Conservation (phyloP, 2,888 invertebrate species). For the Limnephilus auricula region DNA sequence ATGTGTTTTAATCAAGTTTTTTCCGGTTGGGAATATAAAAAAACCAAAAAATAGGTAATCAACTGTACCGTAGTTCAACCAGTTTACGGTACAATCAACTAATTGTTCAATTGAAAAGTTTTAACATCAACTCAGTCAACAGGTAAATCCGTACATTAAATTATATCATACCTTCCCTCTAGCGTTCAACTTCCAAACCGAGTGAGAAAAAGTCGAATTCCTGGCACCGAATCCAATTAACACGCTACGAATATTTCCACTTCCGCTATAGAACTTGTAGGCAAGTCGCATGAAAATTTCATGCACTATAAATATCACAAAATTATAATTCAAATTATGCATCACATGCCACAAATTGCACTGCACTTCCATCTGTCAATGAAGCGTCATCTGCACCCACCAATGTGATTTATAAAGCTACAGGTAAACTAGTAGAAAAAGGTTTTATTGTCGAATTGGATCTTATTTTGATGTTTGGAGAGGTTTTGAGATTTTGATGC, state of each 20-base stretch:
- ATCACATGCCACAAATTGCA: slow-evolving; percentile 27
- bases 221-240: background rate
- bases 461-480: background rate
- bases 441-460: too few species aligned
- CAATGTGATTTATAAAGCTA: background rate
- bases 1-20: too few species aligned
- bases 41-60: too few species aligned
- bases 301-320: background rate
- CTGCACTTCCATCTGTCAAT: slow-evolving; percentile 41
- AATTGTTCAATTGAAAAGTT: too few species aligned
- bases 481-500: background rate
- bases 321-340: slow-evolving; percentile 8
- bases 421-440: background rate
- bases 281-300: background rate
- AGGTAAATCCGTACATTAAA: too few species aligned
- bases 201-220: background rate
- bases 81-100: too few species aligned
- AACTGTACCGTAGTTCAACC: too few species aligned
- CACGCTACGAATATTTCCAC: background rate
- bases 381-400: background rate
- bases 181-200: too few species aligned
- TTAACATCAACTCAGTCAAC: too few species aligned
- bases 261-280: background rate
- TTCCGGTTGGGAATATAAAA: too few species aligned
- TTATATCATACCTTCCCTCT: too few species aligned